These are phyloP conservation scores for Amblyjoppa fuscipennis DNA, from an alignment of 2,888 invertebrate species.

Conservation along the genomic window DNA sequence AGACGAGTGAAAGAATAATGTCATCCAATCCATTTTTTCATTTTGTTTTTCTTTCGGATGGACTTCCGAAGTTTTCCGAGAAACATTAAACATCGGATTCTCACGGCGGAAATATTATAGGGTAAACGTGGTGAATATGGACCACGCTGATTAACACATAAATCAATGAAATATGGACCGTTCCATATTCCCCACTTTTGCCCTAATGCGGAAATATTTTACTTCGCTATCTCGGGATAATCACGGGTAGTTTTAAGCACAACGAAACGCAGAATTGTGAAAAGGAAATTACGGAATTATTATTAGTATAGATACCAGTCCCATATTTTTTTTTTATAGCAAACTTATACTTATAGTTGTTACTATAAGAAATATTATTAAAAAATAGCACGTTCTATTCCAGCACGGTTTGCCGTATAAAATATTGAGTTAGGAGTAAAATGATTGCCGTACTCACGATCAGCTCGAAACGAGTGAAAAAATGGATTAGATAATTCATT, in stretches of 20 bases:
- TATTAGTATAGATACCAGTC: too few relatives aligned
- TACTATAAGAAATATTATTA: too few relatives aligned
- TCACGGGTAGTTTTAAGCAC: neutral
- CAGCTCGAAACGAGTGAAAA: neutral
- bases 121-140: too few relatives aligned
- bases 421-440: neutral
- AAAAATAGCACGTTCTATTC: too few relatives aligned
- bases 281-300: too few relatives aligned
- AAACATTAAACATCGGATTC: neutral
- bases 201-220: neutral
- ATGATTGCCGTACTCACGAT: neutral
- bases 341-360: neutral
- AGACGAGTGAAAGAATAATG: neutral
- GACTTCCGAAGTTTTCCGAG: conserved; percentile 4
- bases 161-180: too few relatives aligned
- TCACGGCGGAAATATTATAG: too few relatives aligned
- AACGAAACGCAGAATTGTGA: neutral
- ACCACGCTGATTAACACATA: too few relatives aligned
- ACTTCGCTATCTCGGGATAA: conserved; percentile 27
- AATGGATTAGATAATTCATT: neutral
- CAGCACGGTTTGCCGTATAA: too few relatives aligned
- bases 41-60: too few relatives aligned
- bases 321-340: too few relatives aligned
- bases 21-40: neutral
- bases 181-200: too few relatives aligned